Evolutionary conservation across 2,797 vertebrate genomes (phyloP).

Genomic region (Sebastes nivosus): DNA sequence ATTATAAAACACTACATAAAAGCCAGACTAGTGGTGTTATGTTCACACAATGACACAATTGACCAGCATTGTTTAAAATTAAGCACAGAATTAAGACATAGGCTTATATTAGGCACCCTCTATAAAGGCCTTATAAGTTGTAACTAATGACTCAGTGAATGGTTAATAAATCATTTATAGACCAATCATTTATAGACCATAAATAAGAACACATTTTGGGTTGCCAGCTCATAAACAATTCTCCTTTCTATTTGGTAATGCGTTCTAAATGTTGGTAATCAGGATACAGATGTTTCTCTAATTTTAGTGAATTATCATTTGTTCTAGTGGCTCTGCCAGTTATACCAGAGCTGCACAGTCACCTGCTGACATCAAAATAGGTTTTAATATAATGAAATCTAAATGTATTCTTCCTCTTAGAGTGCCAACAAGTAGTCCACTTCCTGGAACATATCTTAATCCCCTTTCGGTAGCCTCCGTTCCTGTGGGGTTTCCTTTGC

Average conservation of each 20-base stretch:
- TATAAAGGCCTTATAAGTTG: not conserved
- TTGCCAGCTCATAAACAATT: not conserved
- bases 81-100: too few relatives aligned
- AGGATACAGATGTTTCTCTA: not conserved
- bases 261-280: too few relatives aligned
- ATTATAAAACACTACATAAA: too few relatives aligned
- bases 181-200: too few relatives aligned
- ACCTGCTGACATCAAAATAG: not conserved
- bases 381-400: not conserved
- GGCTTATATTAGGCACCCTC: too few relatives aligned
- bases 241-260: too few relatives aligned
- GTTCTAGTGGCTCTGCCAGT: not conserved
- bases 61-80: not conserved
- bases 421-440: not conserved
- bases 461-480: not conserved
- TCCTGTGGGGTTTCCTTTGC: slow-evolving; percentile 44
- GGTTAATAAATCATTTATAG: not conserved
- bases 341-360: not conserved
- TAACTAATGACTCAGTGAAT: not conserved
- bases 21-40: not conserved
- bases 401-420: not conserved
- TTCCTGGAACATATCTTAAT: not conserved
- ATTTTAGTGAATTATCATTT: not conserved
- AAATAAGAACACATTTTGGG: not conserved
- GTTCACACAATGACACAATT: slow-evolving; percentile 3